These are phyloP conservation scores for Silurus aristotelis DNA, from an alignment of 2,797 vertebrate species.

Conservation along the genomic window DNA sequence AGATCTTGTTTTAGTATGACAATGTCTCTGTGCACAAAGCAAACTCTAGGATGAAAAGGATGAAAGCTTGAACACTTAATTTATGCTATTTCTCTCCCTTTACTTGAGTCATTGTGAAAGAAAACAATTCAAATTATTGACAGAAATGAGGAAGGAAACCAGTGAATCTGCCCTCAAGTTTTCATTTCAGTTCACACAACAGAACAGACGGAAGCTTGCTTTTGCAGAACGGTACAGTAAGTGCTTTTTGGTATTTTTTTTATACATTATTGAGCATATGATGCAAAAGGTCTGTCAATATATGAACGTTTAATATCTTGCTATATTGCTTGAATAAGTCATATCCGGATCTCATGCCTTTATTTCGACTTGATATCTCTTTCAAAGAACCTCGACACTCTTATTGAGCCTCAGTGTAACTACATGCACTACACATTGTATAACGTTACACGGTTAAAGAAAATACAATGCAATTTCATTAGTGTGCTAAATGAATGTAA, in stretches of 20 bases:
- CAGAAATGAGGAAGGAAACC: conserved; percentile 40
- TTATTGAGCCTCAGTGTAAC: background rate
- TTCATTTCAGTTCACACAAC: conserved; percentile 6
- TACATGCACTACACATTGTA: background rate
- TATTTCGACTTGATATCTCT: no score
- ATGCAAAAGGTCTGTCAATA: no score
- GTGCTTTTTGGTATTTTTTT: background rate
- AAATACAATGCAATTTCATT: background rate
- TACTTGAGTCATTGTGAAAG: conserved; percentile 18
- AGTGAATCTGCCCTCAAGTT: background rate
- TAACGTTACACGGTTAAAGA: background rate
- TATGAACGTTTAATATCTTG: no score
- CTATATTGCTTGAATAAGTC: no score
- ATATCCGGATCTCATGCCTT: no score
- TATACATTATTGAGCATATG: background rate
- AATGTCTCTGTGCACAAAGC: no score
- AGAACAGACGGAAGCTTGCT: background rate
- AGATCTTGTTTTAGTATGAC: no score
- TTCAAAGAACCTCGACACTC: background rate
- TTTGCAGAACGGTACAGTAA: background rate
- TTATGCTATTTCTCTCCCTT: background rate
- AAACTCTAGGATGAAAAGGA: no score
- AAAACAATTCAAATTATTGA: background rate
- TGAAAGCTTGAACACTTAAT: background rate
- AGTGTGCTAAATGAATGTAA: no score